phyloP scores from a whole-genome alignment of 2,113 vertebrate genomes.

The Pterocles orientalis region DNA sequence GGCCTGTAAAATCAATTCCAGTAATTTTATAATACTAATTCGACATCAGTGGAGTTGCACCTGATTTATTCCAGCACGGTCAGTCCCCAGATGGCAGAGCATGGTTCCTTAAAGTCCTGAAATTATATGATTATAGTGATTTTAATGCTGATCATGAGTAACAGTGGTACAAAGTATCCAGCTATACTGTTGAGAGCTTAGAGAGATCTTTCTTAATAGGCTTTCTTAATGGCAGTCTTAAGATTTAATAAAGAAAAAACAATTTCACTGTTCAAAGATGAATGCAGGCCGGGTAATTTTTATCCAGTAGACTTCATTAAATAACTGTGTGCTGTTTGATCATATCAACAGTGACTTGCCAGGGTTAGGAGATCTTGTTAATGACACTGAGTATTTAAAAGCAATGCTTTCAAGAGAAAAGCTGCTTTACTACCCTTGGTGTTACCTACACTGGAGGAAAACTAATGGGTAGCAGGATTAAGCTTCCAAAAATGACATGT shows the following conservation, averaged over 20 bases:
- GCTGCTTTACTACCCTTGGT: not conserved
- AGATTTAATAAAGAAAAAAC: slow-evolving; percentile 2
- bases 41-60: not conserved
- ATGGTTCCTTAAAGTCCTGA: slow-evolving; percentile 26
- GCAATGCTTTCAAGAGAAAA: not conserved
- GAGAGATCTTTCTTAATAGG: slow-evolving; percentile 29
- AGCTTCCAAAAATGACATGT: not conserved
- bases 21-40: not conserved
- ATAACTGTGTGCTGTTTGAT: slow-evolving; percentile 13
- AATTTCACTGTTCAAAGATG: slow-evolving; percentile 2
- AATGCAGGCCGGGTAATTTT: not conserved
- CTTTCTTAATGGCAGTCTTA: not conserved
- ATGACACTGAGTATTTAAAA: not conserved
- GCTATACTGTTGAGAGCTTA: slow-evolving; percentile 28
- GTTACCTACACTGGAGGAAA: not conserved
- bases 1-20: not conserved
- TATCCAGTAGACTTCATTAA: slow-evolving; percentile 13
- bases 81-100: slow-evolving; percentile 41
- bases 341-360: not conserved
- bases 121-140: slow-evolving; percentile 24
- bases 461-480: not conserved
- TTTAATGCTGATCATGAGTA: slow-evolving; percentile 59
- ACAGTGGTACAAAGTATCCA: slow-evolving; percentile 30
- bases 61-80: not conserved
- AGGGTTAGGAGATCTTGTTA: not conserved